Percentiles rank a stretch among this genome's conserved stretches.
Conservation (phyloP, 2,797 vertebrate genomes). For the Lagorchestes hirsutus region DNA sequence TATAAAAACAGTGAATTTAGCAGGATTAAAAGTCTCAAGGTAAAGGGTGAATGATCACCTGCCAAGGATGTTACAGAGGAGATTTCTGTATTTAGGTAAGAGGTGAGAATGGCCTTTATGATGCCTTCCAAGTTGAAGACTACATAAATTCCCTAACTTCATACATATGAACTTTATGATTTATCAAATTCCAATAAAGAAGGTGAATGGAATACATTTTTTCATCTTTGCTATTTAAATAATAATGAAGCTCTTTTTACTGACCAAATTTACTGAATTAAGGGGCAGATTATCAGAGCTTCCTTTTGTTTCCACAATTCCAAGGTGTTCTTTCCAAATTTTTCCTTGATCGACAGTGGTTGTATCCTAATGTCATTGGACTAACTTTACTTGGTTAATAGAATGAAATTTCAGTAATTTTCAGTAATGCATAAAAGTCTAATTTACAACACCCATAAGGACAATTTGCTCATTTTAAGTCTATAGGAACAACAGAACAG, state of each 20-base stretch:
- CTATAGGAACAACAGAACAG: neutral
- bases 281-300: neutral
- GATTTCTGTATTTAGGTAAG: neutral
- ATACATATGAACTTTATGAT: neutral
- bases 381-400: neutral
- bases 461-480: neutral
- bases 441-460: neutral
- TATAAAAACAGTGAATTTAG: neutral
- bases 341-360: neutral
- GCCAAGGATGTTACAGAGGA: neutral
- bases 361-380: neutral
- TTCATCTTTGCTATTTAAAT: neutral
- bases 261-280: neutral
- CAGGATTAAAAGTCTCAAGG: neutral
- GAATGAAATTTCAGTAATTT: neutral
- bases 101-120: neutral
- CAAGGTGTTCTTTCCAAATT: neutral
- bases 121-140: neutral
- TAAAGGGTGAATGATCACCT: neutral
- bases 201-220: neutral
- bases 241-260: neutral
- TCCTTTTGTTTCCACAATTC: neutral
- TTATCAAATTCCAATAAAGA: neutral
- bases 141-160: neutral
- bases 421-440: neutral